A percentile compares a stretch with the other conserved stretches of the same genome.
Evolutionary conservation across 1,140 invertebrate genomes (phyloP).

Genomic region (Drosophila subpulchrella): DNA sequence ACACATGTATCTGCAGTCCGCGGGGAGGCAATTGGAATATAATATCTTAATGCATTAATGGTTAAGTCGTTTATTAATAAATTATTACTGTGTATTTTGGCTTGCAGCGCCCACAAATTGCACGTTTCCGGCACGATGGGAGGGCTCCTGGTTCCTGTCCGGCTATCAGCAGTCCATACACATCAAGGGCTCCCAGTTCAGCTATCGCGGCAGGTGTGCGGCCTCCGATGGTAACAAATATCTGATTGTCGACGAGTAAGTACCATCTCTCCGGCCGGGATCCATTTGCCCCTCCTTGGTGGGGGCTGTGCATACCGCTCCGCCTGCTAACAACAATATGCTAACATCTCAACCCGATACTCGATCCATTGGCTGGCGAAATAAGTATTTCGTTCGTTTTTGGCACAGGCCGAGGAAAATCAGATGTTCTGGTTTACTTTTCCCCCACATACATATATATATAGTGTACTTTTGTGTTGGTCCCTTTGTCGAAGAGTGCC

Average conservation of each 20-base stretch:
- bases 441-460: slow-evolving; percentile 4
- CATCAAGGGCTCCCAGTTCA: slow-evolving; percentile 91
- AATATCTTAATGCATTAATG: slow-evolving; percentile 62
- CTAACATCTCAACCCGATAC: slow-evolving; percentile 62
- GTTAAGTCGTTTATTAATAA: slow-evolving; percentile 63
- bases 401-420: slow-evolving; percentile 36
- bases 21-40: slow-evolving; percentile 58
- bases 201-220: slow-evolving; percentile 92
- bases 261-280: slow-evolving; percentile 62
- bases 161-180: slow-evolving; percentile 92
- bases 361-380: slow-evolving; percentile 54
- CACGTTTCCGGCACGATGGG: slow-evolving; percentile 91
- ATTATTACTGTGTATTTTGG: slow-evolving; percentile 50
- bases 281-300: not conserved
- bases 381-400: slow-evolving; percentile 14
- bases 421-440: slow-evolving; percentile 45
- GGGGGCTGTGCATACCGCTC: slow-evolving; percentile 8
- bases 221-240: slow-evolving; percentile 93
- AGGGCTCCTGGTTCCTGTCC: slow-evolving; percentile 94
- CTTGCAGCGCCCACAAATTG: slow-evolving; percentile 87
- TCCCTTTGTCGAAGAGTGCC: slow-evolving; percentile 65
- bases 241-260: slow-evolving; percentile 93
- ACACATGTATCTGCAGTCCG: slow-evolving; percentile 9
- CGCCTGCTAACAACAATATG: slow-evolving; percentile 55
- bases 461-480: slow-evolving; percentile 21